phyloP scores from a whole-genome alignment of 2,888 invertebrate genomes.

The Ommatoiulus sabulosus region DNA sequence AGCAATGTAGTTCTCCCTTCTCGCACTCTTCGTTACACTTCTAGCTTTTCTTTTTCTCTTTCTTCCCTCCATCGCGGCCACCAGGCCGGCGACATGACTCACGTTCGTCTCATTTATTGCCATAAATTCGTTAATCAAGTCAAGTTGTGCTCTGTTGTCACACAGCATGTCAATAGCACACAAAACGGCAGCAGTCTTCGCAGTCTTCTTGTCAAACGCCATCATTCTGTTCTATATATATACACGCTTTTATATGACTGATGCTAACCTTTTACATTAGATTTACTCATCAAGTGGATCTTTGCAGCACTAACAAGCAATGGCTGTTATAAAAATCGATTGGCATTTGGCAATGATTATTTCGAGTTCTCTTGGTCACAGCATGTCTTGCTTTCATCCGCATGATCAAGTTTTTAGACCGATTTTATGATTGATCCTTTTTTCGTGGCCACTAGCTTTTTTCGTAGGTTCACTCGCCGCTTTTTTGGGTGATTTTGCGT shows the following conservation, averaged over 20 bases:
- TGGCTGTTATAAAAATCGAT: not conserved
- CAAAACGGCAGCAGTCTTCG: not conserved
- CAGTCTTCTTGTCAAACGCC: constrained; percentile 1
- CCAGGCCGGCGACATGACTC: not conserved
- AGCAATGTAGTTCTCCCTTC: constrained; percentile 20
- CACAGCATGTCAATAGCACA: constrained; percentile 17
- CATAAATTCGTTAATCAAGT: constrained; percentile 6
- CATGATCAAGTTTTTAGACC: too few relatives aligned
- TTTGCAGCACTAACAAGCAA: too few relatives aligned
- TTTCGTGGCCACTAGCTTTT: too few relatives aligned
- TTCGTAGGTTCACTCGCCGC: too few relatives aligned
- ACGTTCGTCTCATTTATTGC: not conserved
- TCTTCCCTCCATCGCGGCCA: not conserved
- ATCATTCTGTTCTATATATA: not conserved
- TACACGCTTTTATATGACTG: too few relatives aligned
- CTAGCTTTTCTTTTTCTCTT: constrained; percentile 4
- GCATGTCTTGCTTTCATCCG: too few relatives aligned
- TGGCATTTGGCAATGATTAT: too few relatives aligned
- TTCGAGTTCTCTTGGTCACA: too few relatives aligned
- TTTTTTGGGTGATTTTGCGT: too few relatives aligned
- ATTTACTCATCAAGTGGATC: too few relatives aligned
- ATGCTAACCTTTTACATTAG: too few relatives aligned
- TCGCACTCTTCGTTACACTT: constrained; percentile 7
- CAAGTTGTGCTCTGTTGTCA: not conserved
- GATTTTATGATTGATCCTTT: too few relatives aligned